Conservation (phyloP, 2,888 invertebrate species). For the Morpho deidamia region DNA sequence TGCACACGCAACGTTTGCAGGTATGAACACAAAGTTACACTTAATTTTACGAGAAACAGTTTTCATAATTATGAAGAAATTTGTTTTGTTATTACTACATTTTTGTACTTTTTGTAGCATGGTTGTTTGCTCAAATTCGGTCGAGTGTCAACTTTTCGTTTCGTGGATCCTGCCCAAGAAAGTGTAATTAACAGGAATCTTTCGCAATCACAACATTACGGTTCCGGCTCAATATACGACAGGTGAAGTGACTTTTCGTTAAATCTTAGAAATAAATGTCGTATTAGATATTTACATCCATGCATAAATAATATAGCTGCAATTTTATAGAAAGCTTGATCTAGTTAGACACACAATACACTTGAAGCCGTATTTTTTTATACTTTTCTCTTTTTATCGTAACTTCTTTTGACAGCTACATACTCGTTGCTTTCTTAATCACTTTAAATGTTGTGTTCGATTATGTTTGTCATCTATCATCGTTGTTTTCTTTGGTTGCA, state of each 20-base stretch:
- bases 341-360: slow-evolving; percentile 19
- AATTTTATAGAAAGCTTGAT: slow-evolving; percentile 14
- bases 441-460: slow-evolving; percentile 39
- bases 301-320: slow-evolving; percentile 15
- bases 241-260: slow-evolving; percentile 70
- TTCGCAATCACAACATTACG: slow-evolving; percentile 84
- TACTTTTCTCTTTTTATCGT: slow-evolving; percentile 33
- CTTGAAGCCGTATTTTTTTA: slow-evolving; percentile 29
- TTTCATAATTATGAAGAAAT: too few species aligned
- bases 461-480: slow-evolving; percentile 54
- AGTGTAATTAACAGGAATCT: slow-evolving; percentile 87
- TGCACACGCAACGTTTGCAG: slow-evolving; percentile 94
- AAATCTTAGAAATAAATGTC: slow-evolving; percentile 16
- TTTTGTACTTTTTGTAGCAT: slow-evolving; percentile 71
- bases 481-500: slow-evolving; percentile 65
- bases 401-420: slow-evolving; percentile 28
- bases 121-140: slow-evolving; percentile 92
- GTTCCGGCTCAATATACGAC: slow-evolving; percentile 89
- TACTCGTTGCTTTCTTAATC: slow-evolving; percentile 50
- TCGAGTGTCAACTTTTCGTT: slow-evolving; percentile 90
- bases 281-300: slow-evolving; percentile 20
- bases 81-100: background rate
- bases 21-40: slow-evolving; percentile 34
- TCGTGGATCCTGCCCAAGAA: slow-evolving; percentile 90
- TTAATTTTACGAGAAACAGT: too few species aligned